phyloP scores from a whole-genome alignment of 2,113 vertebrate species.

The Brachionichthys hirsutus region DNA sequence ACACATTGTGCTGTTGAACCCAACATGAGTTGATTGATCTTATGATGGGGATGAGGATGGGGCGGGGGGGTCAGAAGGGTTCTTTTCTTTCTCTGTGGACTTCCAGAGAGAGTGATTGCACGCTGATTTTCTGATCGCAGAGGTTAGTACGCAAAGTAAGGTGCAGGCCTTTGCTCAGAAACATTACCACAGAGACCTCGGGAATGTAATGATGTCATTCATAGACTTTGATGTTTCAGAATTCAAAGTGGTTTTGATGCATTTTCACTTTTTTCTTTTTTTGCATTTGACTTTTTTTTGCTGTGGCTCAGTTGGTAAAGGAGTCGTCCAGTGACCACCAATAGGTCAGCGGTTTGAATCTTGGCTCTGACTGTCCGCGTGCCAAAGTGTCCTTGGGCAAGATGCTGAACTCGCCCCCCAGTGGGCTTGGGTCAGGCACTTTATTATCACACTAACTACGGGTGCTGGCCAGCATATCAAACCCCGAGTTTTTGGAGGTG shows the following conservation, averaged over 20 bases:
- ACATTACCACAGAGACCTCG: conserved; percentile 53
- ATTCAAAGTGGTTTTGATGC: conserved; percentile 58
- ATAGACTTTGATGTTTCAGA: conserved; percentile 48
- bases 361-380: too few species aligned
- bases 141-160: conserved; percentile 43
- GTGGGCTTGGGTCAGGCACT: too few species aligned
- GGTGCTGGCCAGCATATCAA: too few species aligned
- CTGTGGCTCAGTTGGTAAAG: background rate
- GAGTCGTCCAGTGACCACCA: too few species aligned
- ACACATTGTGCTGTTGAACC: conserved; percentile 59
- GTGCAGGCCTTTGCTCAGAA: conserved; percentile 48
- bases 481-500: too few species aligned
- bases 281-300: background rate
- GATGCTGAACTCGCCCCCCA: too few species aligned
- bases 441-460: too few species aligned
- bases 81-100: conserved; percentile 34
- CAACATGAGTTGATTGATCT: conserved; percentile 66
- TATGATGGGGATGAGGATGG: too few species aligned
- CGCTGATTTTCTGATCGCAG: conserved; percentile 49
- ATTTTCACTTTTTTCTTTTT: conserved; percentile 7
- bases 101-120: conserved; percentile 62
- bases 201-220: conserved; percentile 70
- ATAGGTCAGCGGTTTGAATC: too few species aligned
- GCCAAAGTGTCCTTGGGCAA: too few species aligned
- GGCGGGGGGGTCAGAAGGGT: conserved; percentile 60